These are phyloP conservation scores for Suricata suricatta DNA, from an alignment of 2,113 vertebrate species.

Conservation along the genomic window DNA sequence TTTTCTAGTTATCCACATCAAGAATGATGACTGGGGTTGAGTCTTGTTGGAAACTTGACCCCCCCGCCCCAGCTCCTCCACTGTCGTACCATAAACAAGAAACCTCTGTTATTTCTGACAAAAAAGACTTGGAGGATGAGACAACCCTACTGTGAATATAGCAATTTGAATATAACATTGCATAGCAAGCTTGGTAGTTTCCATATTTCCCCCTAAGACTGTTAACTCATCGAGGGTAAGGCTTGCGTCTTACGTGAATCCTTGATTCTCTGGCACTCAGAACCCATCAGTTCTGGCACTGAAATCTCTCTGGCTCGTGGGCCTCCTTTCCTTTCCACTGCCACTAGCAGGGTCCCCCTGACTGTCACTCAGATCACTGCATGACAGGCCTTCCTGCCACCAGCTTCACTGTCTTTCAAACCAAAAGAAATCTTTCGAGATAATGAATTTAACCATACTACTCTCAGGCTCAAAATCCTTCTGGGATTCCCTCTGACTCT, in stretches of 20 bases:
- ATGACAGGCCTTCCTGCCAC: background rate
- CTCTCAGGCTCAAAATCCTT: background rate
- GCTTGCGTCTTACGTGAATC: background rate
- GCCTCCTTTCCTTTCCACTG: background rate
- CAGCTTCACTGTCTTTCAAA: background rate
- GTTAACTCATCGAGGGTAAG: background rate
- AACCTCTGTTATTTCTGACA: background rate
- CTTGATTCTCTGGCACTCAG: background rate
- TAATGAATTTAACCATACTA: background rate
- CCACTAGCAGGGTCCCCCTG: background rate
- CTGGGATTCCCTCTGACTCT: background rate
- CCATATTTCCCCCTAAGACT: background rate
- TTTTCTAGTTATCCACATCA: constrained; percentile 39
- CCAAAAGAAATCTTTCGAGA: background rate
- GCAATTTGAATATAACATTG: background rate
- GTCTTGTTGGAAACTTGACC: constrained; percentile 11
- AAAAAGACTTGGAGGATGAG: background rate
- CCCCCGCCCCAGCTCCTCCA: background rate
- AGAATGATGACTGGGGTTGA: background rate
- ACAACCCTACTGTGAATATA: background rate
- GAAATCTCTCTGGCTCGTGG: background rate
- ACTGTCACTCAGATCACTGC: background rate
- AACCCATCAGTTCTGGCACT: background rate
- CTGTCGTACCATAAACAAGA: background rate
- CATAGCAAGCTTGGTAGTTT: background rate